Base-by-base conservation (phyloP, 2,888 invertebrate genomes). In the Oxyscelio sp. region DNA sequence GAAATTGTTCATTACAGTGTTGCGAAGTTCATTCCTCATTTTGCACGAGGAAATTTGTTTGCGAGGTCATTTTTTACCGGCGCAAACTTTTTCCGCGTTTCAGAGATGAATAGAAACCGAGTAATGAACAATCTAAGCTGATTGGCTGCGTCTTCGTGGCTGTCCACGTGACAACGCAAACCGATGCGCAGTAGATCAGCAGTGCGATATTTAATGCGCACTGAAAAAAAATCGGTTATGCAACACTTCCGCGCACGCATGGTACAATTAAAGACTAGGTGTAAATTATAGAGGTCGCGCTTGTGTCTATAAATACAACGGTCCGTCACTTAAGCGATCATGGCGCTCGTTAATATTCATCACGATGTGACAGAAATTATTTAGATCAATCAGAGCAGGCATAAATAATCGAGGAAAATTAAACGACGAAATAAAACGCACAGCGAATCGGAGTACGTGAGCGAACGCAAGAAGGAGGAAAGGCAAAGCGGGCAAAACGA, bases 311-410 rank as follows among this genome's bases (percentile, higher is more conserved):
- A 50, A 65, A 65, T 65, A 65, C 50, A 38, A 65, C 52, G 24
- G 54, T 66, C 24, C n/a, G 24, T 54, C 43, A 43, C n/a, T 22
- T 13, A 34, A 31, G 43, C n/a, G 52, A 24, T n/a, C n/a, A 9
- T 21, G 48, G 8, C 9, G n/a, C 54, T 43, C 54, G 74, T 75
- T 75, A 48, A 24, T 65, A 75, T 58, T 65, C 75, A 66, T 58
- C 40, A 21, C 17, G 9, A 13, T 19, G 40, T 24, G 21, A 54
- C 17, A 34, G 27, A 63, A 78, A 78, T 71, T 22, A 65, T 43
- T 71, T 19, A 59, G 17, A 68, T 81, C 81, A 70, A 81, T 81
- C 68, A 63, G 19, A 81, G 40, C 43, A n/a, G 48, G 56, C 48
- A 59, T 74, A 70, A 81, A 74, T 70, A 74, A 74, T 59, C 27